Conservation (phyloP, 2,888 invertebrate species). For the Dichetophora obliterata region DNA sequence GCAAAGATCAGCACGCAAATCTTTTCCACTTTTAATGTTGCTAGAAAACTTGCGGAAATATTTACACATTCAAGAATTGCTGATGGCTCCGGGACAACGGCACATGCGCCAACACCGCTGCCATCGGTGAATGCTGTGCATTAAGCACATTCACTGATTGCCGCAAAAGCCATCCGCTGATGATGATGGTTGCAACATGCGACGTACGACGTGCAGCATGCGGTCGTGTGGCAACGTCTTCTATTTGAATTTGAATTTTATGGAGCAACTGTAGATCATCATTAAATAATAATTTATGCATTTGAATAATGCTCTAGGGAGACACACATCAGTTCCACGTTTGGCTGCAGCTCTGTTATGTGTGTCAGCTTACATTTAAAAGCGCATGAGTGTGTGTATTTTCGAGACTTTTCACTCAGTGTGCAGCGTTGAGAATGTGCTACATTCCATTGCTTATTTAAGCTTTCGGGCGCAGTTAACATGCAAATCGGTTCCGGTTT, state of each 20-base stretch:
- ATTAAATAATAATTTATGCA: slow-evolving; percentile 35
- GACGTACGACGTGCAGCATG: neutral
- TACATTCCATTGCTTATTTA: no score
- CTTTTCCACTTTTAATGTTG: slow-evolving; percentile 2
- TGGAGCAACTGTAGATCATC: slow-evolving; percentile 38
- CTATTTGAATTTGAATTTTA: slow-evolving; percentile 22
- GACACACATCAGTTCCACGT: neutral
- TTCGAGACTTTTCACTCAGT: no score
- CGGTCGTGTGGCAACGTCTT: neutral
- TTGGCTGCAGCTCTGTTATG: neutral
- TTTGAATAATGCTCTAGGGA: slow-evolving; percentile 29
- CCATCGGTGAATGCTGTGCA: slow-evolving; percentile 10
- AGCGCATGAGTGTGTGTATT: no score
- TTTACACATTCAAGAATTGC: slow-evolving; percentile 6
- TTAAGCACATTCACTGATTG: slow-evolving; percentile 13
- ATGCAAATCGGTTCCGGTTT: no score
- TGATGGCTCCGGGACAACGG: slow-evolving; percentile 22
- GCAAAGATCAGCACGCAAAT: neutral
- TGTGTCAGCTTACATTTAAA: neutral
- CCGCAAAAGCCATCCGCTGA: neutral
- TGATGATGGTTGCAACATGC: neutral
- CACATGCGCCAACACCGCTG: slow-evolving; percentile 11
- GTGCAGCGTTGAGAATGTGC: no score
- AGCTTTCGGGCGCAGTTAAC: no score
- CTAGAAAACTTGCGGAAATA: slow-evolving; percentile 23